Base-by-base conservation (phyloP, 1,140 invertebrate species). In the Atta colombica region DNA sequence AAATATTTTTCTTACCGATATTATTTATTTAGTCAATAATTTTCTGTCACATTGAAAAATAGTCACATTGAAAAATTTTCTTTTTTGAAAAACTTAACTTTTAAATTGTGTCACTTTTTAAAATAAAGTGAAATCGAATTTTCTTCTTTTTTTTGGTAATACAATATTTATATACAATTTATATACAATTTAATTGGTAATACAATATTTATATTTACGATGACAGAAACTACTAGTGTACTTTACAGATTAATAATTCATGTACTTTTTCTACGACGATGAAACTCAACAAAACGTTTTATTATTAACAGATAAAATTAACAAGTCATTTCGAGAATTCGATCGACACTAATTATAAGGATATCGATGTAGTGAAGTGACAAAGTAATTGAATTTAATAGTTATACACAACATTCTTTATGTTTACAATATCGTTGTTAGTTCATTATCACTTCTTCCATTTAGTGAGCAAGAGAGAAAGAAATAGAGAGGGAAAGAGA, bases 401-500 rank as follows among this genome's bases (percentile, higher is more conserved):
- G 6, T 45, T 78, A 60, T 51, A 14, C 35, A 18, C 16, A 49
- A 77, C 6, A 81, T 81, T 86, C 8, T 35, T 85, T 85, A 78
- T 51, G 1, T 78, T 78, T 68, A 86, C 77, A 25, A 14, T 28
- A 74, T 74, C 14, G 35, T 72, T 18, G 35, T 72, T 71, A 69
- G 72, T 2, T 14, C 28, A 35, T 28, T 53, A 51, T 8, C 35
- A 21, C 25, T 74, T 82, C 14, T 82, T 82, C 18, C 6, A 58
- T 55, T 4, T 8, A n/a, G 10, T 3, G 3, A 60, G 35, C 66
- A 51, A 16, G 39, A 45, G 10, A 2, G 14, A 16, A 3, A 10
- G 5, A 31, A 21, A 21, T 3, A 58, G 35, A 31, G 7, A 49
- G 1, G 60, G 16, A 18, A 1, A 45, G 7, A 18, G 25, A 28